These are phyloP conservation scores for Centruroides sculpturatus DNA, from an alignment of 1,140 invertebrate genomes.

Conservation along the genomic window DNA sequence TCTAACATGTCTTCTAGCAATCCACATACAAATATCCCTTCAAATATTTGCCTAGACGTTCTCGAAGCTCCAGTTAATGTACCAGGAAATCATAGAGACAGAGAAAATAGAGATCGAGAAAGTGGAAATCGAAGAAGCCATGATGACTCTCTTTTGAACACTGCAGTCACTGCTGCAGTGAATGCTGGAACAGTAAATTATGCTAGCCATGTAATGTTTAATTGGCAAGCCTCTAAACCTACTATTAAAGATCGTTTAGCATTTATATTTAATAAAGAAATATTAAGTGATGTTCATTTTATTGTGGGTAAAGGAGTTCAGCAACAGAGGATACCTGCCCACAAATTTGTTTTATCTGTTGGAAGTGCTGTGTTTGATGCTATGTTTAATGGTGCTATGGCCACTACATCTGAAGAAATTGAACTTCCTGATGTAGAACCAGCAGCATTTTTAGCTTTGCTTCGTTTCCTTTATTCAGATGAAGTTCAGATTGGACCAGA, in stretches of 20 bases:
- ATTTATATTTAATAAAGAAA: constrained; percentile 66
- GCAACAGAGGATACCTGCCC: constrained; percentile 60
- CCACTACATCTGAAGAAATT: constrained; percentile 40
- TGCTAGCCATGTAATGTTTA: constrained; percentile 18
- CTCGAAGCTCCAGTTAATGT: constrained; percentile 12
- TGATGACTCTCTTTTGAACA: neutral
- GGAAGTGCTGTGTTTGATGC: constrained; percentile 74
- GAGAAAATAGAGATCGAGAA: constrained; percentile 2
- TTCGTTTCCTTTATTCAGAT: constrained; percentile 66
- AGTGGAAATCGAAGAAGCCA: neutral
- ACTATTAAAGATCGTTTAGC: constrained; percentile 59
- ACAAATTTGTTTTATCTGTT: constrained; percentile 67
- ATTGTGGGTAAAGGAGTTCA: constrained; percentile 50
- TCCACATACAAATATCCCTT: no score
- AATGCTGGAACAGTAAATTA: constrained; percentile 1
- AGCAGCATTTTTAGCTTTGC: constrained; percentile 50
- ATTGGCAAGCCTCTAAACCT: constrained; percentile 44
- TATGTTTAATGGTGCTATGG: constrained; percentile 62
- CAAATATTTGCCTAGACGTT: no score
- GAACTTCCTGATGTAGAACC: constrained; percentile 73
- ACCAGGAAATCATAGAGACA: constrained; percentile 13
- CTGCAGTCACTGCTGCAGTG: neutral
- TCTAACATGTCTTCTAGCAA: no score
- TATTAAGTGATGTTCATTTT: constrained; percentile 64
- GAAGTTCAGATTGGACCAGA: constrained; percentile 73